Percentiles rank a stretch among this genome's conserved stretches.
Evolutionary conservation across 2,113 vertebrate species (phyloP).

Genomic region (Canis aureus): DNA sequence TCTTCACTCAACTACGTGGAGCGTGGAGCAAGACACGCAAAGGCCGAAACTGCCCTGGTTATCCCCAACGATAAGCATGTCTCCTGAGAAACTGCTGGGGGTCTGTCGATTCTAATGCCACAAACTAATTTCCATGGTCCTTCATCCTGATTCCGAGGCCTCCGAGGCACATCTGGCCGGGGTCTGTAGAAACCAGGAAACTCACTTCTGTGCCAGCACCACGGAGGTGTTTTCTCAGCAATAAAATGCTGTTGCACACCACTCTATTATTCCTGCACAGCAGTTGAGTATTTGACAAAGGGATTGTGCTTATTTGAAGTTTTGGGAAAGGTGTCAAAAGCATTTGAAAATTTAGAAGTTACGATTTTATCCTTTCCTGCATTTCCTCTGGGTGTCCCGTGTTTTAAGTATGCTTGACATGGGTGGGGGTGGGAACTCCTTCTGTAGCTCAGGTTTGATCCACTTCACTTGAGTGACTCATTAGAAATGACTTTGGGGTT

Average conservation of each 20-base stretch:
- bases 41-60: background rate
- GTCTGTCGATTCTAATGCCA: background rate
- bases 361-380: background rate
- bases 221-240: background rate
- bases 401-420: background rate
- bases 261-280: background rate
- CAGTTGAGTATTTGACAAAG: conserved; percentile 4
- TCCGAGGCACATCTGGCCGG: background rate
- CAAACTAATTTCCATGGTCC: background rate
- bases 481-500: background rate
- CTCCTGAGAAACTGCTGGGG: background rate
- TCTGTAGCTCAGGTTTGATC: background rate
- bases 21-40: background rate
- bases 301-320: conserved; percentile 15
- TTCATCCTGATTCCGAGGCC: background rate
- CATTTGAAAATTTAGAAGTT: conserved; percentile 45
- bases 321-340: conserved; percentile 2
- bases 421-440: background rate
- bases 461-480: background rate
- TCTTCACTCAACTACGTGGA: background rate
- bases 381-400: background rate
- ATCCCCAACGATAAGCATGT: background rate
- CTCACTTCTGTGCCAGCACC: background rate
- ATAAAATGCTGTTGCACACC: background rate
- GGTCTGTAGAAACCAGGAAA: background rate